Evolutionary conservation across 2,888 invertebrate species (phyloP), one percentile per base, ranked within the genome.

Genomic region (Drosophila fungiperda): DNA sequence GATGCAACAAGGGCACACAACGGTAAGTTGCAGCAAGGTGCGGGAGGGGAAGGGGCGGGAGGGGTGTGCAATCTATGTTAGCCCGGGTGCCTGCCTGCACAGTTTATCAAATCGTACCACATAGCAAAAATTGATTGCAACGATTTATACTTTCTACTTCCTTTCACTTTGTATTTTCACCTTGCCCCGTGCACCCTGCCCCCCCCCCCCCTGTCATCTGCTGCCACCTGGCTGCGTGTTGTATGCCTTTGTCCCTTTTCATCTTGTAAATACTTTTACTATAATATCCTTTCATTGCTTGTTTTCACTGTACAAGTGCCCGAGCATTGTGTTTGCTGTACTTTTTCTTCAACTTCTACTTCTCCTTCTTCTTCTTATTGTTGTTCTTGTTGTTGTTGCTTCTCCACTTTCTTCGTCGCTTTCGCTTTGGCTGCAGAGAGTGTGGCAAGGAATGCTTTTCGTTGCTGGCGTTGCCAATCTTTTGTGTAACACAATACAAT

Each of bases 61-160:
- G 29, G 4, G 29, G 29, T 29, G 29, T 23, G 4, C 15, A 45
- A 45, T 23, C 45, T 45, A 45, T 23, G 45, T 45, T 45, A 23
- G 45, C 23, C 15, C 26, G 23, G 23, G 7, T 15, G 15, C 40
- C 61, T 70, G 82, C 87, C 60, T 68, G 72, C 60, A 74, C 91
- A 89, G 86, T 87, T 85, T 90, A 87, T 87, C 90, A 87, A 87
- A 87, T 87, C 88, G 76, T 82, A 72, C 78, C 89, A 79, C 90
- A 88, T 82, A 83, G 91, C 91, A 90, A 90, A 87, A 90, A 87
- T 87, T 87, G 87, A 87, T 87, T 89, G 90, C 87, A 82, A 89
- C 87, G 89, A 87, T 87, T 87, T 87, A 87, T 90, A 90, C 87
- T 90, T 87, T 90, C 90, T 87, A 89, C 90, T 90, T 87, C 90